These are phyloP conservation scores for Drosophila paranaensis DNA, from an alignment of 2,888 invertebrate genomes.

Conservation along the genomic window DNA sequence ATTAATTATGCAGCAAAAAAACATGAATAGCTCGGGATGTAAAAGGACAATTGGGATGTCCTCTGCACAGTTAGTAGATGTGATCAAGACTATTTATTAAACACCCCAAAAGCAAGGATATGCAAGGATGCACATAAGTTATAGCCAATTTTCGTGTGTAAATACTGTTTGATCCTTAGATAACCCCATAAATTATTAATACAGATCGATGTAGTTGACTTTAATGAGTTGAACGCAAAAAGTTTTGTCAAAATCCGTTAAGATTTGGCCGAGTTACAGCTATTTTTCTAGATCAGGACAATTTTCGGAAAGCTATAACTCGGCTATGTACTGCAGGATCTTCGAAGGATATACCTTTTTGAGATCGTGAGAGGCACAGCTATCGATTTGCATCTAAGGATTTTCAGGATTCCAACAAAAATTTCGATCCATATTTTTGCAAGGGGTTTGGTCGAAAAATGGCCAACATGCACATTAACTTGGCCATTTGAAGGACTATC, in stretches of 20 bases:
- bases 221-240: neutral
- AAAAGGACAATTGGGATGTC: neutral
- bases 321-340: neutral
- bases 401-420: slow-evolving; percentile 1
- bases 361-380: too few relatives aligned
- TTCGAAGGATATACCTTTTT: neutral
- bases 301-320: too few relatives aligned
- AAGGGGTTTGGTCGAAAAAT: too few relatives aligned
- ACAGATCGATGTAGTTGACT: neutral
- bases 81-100: neutral
- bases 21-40: neutral
- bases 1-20: neutral
- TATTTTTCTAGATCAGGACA: neutral
- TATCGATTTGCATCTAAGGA: too few relatives aligned
- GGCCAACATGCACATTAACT: neutral
- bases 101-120: neutral
- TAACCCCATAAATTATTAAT: neutral
- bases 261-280: neutral
- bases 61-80: neutral
- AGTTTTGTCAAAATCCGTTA: neutral
- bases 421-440: neutral
- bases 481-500: neutral
- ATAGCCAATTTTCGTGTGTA: neutral
- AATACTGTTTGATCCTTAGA: neutral
- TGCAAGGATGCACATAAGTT: neutral